A percentile compares a stretch with the other conserved stretches of the same genome.
phyloP scores from a whole-genome alignment of 2,888 invertebrate genomes.

The Leucophenga montana region DNA sequence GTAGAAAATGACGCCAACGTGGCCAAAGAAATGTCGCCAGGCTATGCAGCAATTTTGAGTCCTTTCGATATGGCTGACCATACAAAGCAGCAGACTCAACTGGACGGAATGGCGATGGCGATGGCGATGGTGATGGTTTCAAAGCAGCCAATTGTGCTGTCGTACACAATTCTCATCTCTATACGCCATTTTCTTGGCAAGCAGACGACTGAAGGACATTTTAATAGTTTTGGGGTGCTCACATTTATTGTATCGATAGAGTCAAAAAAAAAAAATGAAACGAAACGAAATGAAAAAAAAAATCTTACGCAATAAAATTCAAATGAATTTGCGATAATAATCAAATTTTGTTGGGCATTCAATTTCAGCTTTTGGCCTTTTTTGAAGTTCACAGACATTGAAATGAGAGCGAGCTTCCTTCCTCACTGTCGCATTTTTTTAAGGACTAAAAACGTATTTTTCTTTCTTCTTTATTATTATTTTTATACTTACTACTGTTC shows the following conservation, averaged over 20 bases:
- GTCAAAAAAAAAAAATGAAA: constrained; percentile 44
- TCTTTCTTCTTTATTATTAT: not conserved
- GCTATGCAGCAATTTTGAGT: constrained; percentile 11
- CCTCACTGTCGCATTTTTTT: not conserved
- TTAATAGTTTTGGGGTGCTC: constrained; percentile 57
- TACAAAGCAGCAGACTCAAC: not conserved
- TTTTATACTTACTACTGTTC: not conserved
- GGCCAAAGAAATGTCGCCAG: constrained; percentile 63
- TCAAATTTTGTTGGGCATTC: constrained; percentile 67
- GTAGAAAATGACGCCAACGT: constrained; percentile 71
- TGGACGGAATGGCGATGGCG: not conserved
- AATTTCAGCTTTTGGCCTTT: constrained; percentile 25
- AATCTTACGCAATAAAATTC: constrained; percentile 71
- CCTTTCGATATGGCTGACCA: not conserved
- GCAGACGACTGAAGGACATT: constrained; percentile 52
- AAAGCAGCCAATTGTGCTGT: constrained; percentile 1
- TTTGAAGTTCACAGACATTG: not conserved
- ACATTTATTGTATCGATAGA: constrained; percentile 48
- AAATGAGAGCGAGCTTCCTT: not conserved
- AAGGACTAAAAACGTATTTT: not conserved
- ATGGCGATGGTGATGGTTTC: too few species aligned
- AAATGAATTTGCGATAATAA: constrained; percentile 72
- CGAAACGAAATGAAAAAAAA: constrained; percentile 28
- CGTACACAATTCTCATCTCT: constrained; percentile 40
- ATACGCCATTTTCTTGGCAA: constrained; percentile 28